phyloP scores from a whole-genome alignment of 2,797 vertebrate genomes.

The Chelon labrosus region DNA sequence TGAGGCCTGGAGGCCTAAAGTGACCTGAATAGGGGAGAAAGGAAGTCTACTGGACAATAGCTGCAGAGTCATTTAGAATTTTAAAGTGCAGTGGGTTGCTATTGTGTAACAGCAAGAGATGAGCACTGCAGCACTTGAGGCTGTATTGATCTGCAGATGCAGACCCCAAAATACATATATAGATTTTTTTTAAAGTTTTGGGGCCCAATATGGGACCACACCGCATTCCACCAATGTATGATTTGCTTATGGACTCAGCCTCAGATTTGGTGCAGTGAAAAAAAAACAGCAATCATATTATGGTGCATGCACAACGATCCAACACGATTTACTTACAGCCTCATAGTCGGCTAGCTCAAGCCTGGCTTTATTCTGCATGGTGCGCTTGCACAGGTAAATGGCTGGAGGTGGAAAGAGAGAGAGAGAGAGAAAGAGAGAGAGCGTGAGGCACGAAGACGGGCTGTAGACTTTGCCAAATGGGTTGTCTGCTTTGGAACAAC shows the following conservation, averaged over 20 bases:
- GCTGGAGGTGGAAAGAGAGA: constrained; percentile 77
- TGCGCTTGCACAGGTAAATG: constrained; percentile 98
- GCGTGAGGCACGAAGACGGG: constrained; percentile 29
- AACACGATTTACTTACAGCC: constrained; percentile 88
- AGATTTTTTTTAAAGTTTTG: constrained; percentile 25
- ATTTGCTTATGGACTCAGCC: not conserved
- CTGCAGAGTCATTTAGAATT: constrained; percentile 62
- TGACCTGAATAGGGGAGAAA: constrained; percentile 67
- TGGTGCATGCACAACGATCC: not conserved
- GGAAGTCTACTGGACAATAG: constrained; percentile 63
- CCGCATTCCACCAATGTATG: constrained; percentile 5
- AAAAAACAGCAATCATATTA: constrained; percentile 34
- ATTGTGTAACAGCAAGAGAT: constrained; percentile 41
- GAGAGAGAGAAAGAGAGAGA: not conserved
- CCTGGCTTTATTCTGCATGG: constrained; percentile 98
- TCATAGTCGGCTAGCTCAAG: constrained; percentile 97
- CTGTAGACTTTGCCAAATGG: constrained; percentile 16
- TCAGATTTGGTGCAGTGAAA: constrained; percentile 21
- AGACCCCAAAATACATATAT: constrained; percentile 35
- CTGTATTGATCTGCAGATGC: constrained; percentile 59
- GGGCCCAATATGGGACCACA: constrained; percentile 17
- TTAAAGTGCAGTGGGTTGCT: constrained; percentile 43
- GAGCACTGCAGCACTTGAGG: constrained; percentile 40
- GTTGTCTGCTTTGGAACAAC: constrained; percentile 14
- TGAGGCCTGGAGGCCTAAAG: constrained; percentile 61